Percentiles rank a stretch among this genome's conserved stretches.
These are phyloP conservation scores for Daphoenositta chrysoptera DNA, from an alignment of 2,113 vertebrate genomes.

Conservation along the genomic window DNA sequence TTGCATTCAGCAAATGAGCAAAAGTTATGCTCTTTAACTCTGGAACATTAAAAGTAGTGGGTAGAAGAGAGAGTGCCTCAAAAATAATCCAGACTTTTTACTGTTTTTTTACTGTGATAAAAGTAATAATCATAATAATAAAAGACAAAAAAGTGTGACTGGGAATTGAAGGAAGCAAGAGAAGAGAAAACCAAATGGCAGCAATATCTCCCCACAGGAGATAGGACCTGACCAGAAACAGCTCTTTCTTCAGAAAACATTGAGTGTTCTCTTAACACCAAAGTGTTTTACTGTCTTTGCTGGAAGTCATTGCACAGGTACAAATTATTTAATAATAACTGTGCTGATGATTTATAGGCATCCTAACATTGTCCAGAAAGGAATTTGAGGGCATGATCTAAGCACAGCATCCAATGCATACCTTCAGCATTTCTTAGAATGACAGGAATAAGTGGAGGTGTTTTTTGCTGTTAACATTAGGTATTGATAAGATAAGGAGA, in stretches of 20 bases:
- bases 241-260: neutral
- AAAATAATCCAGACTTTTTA: neutral
- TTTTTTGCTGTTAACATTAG: neutral
- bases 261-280: neutral
- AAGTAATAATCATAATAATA: neutral
- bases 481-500: neutral
- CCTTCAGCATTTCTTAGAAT: neutral
- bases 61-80: neutral
- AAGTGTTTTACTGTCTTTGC: neutral
- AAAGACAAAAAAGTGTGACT: neutral
- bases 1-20: neutral
- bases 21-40: neutral
- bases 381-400: neutral
- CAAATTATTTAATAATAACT: constrained; percentile 12
- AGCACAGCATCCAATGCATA: neutral
- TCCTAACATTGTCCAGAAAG: neutral
- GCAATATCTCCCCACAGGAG: neutral
- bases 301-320: neutral
- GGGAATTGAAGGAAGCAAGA: neutral
- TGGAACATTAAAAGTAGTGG: neutral
- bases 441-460: neutral
- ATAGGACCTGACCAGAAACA: neutral
- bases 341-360: neutral
- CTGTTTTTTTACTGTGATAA: neutral
- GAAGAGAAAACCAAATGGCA: neutral